phyloP scores from a whole-genome alignment of 2,888 invertebrate genomes.

The Mesopsocus fuscifrons region DNA sequence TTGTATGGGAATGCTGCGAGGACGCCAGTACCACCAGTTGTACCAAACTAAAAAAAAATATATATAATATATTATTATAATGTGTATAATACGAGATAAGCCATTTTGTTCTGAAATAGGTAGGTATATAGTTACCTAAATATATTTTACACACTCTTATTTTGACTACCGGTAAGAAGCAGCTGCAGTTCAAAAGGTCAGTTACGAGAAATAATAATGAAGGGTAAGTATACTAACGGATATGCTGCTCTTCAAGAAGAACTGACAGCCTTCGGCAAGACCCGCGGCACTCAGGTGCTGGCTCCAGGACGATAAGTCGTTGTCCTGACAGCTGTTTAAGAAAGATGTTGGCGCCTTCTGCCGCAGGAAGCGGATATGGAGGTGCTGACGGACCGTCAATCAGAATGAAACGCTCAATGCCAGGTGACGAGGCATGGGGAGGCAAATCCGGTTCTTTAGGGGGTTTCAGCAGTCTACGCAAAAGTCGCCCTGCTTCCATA shows the following conservation, averaged over 20 bases:
- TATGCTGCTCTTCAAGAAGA: conserved; percentile 45
- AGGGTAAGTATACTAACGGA: conserved; percentile 41
- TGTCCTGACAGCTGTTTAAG: conserved; percentile 52
- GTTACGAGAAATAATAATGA: conserved; percentile 8
- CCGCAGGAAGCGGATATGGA: conserved; percentile 50
- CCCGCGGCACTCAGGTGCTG: conserved; percentile 55
- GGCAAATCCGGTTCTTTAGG: conserved; percentile 15
- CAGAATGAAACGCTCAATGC: conserved; percentile 52
- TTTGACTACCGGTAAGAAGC: too few species aligned
- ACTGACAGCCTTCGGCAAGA: conserved; percentile 53
- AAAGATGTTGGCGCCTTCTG: conserved; percentile 66
- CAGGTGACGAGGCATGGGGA: conserved; percentile 31
- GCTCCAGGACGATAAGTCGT: conserved; percentile 48
- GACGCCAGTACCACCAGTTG: conserved; percentile 72
- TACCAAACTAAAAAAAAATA: conserved; percentile 52
- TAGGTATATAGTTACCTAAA: too few species aligned
- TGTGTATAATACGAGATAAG: too few species aligned
- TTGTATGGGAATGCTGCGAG: conserved; percentile 39
- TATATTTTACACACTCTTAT: too few species aligned
- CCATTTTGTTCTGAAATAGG: too few species aligned
- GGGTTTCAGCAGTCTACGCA: conserved; percentile 55
- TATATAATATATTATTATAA: too few species aligned
- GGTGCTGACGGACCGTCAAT: conserved; percentile 50
- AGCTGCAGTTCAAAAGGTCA: conserved; percentile 8
- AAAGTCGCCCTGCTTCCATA: conserved; percentile 47